These are phyloP conservation scores for Heliangelus exortis DNA, from an alignment of 2,797 vertebrate genomes.

Conservation along the genomic window DNA sequence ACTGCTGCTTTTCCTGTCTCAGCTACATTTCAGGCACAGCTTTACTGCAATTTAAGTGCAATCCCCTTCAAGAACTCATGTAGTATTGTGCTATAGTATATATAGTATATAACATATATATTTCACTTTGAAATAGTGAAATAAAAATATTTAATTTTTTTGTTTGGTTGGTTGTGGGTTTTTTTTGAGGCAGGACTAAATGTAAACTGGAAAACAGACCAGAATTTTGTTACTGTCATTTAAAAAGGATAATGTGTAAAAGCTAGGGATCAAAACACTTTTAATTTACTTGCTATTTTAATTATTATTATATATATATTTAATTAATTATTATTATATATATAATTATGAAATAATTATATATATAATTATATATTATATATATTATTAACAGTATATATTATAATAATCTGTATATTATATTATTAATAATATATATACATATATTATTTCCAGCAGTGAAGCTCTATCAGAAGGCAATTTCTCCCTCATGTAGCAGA, in stretches of 20 bases:
- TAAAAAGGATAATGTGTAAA: background rate
- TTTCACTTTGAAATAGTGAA: background rate
- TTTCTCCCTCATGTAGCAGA: background rate
- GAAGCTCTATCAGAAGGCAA: background rate
- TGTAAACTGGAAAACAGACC: background rate
- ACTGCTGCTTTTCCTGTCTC: background rate
- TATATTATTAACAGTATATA: too few species aligned
- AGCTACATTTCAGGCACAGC: background rate
- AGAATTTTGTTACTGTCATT: background rate
- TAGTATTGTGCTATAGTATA: background rate
- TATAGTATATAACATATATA: too few species aligned
- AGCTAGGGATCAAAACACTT: background rate
- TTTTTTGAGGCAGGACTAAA: background rate
- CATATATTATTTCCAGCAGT: background rate
- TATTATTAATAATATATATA: too few species aligned
- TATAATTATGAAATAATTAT: too few species aligned
- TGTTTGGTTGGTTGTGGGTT: background rate
- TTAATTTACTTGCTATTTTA: background rate
- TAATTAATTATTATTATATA: too few species aligned
- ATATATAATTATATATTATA: too few species aligned
- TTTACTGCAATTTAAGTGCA: background rate
- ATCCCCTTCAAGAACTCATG: background rate
- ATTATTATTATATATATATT: too few species aligned
- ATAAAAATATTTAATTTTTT: background rate
- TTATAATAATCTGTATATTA: too few species aligned